Conservation (phyloP, 2,797 vertebrate genomes). For the Urosaurus nigricauda region DNA sequence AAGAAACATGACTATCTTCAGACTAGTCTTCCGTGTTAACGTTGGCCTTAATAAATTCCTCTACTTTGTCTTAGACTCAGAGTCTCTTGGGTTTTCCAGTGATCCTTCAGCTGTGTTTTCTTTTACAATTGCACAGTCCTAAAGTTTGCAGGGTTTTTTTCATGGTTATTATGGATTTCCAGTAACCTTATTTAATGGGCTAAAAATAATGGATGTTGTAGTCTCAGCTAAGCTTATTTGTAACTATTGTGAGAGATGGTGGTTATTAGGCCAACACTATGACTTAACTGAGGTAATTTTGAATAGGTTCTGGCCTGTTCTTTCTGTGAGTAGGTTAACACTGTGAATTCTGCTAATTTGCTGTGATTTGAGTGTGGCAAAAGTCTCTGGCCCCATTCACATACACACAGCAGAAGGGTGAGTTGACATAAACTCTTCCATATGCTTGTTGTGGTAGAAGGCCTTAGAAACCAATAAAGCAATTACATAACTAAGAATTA, state of each 20-base stretch:
- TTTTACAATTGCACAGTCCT: background rate
- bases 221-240: background rate
- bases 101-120: background rate
- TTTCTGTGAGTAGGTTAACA: background rate
- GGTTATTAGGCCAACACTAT: background rate
- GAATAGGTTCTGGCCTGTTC: background rate
- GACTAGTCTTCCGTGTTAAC: constrained; percentile 74
- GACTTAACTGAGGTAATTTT: background rate
- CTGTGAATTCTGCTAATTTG: background rate
- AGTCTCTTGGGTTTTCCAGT: background rate
- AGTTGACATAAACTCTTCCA: background rate
- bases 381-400: background rate
- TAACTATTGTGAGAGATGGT: background rate
- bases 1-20: constrained; percentile 69
- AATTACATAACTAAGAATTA: background rate
- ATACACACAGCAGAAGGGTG: background rate
- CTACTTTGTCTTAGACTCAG: constrained; percentile 50
- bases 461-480: background rate
- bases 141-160: too few relatives aligned
- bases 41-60: constrained; percentile 68
- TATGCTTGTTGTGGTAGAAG: background rate
- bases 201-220: too few relatives aligned
- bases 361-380: too few relatives aligned
- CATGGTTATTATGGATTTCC: background rate
- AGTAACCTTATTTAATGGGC: too few relatives aligned